phyloP scores from a whole-genome alignment of 1,140 invertebrate genomes.

The Acromyrmex heyeri region DNA sequence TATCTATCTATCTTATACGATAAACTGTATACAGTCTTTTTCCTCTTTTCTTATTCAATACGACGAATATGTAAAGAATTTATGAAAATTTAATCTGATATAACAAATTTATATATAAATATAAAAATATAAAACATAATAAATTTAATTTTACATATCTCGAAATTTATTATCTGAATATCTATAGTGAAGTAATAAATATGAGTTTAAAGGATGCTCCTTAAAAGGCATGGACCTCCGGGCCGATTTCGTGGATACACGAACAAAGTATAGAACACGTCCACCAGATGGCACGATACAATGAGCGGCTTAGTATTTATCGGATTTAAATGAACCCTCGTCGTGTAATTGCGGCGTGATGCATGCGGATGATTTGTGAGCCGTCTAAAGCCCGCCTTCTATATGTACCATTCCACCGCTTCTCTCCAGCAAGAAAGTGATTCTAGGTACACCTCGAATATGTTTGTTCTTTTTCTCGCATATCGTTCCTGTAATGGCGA shows the following conservation, averaged over 20 bases:
- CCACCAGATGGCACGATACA: conserved; percentile 80
- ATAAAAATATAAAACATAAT: not conserved
- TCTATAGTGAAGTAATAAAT: conserved; percentile 52
- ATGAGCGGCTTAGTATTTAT: conserved; percentile 85
- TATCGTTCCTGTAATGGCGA: conserved; percentile 75
- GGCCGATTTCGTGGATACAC: conserved; percentile 52
- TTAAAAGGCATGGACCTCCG: conserved; percentile 45
- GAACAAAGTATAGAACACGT: conserved; percentile 61
- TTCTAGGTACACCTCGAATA: conserved; percentile 61
- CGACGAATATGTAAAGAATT: not conserved
- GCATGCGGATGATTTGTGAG: conserved; percentile 85
- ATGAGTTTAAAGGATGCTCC: conserved; percentile 55
- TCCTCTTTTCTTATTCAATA: not conserved
- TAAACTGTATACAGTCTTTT: not conserved
- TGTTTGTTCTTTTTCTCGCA: conserved; percentile 60
- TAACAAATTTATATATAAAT: not conserved
- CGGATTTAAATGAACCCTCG: conserved; percentile 86
- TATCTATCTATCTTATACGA: not conserved
- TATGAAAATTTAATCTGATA: not conserved
- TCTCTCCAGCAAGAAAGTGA: conserved; percentile 61
- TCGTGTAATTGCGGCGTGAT: conserved; percentile 86
- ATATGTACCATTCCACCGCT: conserved; percentile 64
- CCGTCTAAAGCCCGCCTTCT: conserved; percentile 77
- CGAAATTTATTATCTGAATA: conserved; percentile 45
- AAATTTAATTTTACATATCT: conserved; percentile 36